Percentiles rank a stretch among this genome's conserved stretches.
These are phyloP conservation scores for Philantomba maxwellii DNA, from an alignment of 2,113 vertebrate genomes.

Conservation along the genomic window DNA sequence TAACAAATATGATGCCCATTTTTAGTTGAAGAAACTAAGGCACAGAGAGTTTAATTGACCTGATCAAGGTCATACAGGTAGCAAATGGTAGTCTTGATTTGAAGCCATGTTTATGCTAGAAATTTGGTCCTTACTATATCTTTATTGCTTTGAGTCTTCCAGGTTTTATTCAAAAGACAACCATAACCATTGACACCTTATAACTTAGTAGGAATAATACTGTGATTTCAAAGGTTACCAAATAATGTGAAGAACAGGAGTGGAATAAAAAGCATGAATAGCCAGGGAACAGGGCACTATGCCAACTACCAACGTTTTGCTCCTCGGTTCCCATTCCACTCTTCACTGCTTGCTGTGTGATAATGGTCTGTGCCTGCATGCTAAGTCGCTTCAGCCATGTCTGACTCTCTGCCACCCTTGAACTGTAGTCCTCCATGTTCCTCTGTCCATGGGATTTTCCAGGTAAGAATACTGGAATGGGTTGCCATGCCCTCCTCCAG, in stretches of 20 bases:
- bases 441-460: background rate
- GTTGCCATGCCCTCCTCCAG: background rate
- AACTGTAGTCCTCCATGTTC: background rate
- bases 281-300: background rate
- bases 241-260: background rate
- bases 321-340: background rate
- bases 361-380: background rate
- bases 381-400: background rate
- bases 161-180: background rate
- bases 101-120: background rate
- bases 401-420: background rate
- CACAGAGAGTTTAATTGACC: background rate
- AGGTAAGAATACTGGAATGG: background rate
- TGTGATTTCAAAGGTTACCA: background rate
- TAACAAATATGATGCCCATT: background rate
- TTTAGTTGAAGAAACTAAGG: background rate
- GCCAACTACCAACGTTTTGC: background rate
- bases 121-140: background rate
- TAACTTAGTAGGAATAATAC: background rate
- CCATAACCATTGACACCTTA: background rate
- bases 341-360: background rate
- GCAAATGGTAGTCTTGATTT: background rate
- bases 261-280: background rate
- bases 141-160: background rate
- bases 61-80: background rate